These are phyloP conservation scores for Cavia porcellus DNA, from an alignment of 2,113 vertebrate species.

Conservation along the genomic window DNA sequence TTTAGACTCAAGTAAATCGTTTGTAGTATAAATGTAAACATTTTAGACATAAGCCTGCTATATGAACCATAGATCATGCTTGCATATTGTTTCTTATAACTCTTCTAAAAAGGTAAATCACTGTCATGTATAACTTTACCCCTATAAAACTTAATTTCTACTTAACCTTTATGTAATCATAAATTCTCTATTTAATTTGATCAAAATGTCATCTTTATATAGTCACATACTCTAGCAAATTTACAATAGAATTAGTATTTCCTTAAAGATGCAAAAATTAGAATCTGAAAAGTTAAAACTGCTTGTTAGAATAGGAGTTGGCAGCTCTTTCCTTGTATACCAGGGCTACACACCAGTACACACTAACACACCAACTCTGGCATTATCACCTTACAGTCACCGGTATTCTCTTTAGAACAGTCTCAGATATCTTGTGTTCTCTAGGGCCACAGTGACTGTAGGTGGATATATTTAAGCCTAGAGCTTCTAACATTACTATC, in stretches of 20 bases:
- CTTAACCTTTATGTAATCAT: neutral
- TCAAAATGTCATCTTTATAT: neutral
- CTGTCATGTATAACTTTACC: neutral
- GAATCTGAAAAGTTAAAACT: neutral
- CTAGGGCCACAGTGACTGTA: neutral
- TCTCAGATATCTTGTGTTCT: conserved; percentile 52
- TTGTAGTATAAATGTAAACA: neutral
- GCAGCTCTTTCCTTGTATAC: neutral
- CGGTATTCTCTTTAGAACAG: neutral
- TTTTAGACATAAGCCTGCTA: neutral
- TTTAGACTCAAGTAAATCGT: neutral
- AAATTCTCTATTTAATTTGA: conserved; percentile 40
- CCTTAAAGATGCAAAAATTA: neutral
- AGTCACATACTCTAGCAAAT: conserved; percentile 36
- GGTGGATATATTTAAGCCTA: conserved; percentile 51
- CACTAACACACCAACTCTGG: neutral
- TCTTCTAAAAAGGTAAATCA: conserved; percentile 18
- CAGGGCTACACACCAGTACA: neutral
- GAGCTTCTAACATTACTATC: conserved; percentile 24
- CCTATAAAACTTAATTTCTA: conserved; percentile 1
- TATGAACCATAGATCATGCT: neutral
- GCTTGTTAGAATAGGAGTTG: neutral
- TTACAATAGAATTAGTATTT: neutral
- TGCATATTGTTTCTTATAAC: neutral
- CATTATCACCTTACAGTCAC: conserved; percentile 50